Conservation (phyloP, 2,888 invertebrate genomes). For the Pharmacophagus antenor region DNA sequence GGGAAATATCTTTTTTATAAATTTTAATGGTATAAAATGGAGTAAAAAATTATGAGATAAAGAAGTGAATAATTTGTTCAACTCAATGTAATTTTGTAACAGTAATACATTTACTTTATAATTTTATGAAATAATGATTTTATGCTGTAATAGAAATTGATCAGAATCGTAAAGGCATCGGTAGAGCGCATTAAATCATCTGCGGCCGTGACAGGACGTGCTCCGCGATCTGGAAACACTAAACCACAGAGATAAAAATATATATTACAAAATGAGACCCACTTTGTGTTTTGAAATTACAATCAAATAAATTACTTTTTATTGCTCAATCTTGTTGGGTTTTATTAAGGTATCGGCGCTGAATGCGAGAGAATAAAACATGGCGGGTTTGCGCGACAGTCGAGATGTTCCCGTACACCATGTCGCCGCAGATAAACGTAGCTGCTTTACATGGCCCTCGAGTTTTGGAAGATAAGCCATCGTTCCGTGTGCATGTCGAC, state of each 20-base stretch:
- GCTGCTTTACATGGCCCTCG: constrained; percentile 67
- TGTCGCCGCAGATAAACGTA: constrained; percentile 58
- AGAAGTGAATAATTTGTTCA: not conserved
- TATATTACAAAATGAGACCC: constrained; percentile 79
- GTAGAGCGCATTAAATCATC: constrained; percentile 52
- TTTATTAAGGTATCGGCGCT: constrained; percentile 80
- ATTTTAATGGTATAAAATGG: no score
- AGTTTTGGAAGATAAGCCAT: constrained; percentile 69
- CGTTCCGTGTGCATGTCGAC: constrained; percentile 60
- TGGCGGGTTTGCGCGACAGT: constrained; percentile 74
- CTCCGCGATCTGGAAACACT: constrained; percentile 67
- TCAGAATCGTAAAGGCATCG: constrained; percentile 59
- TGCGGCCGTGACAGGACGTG: constrained; percentile 64
- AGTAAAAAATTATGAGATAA: not conserved
- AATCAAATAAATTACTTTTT: constrained; percentile 81
- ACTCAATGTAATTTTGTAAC: constrained; percentile 7
- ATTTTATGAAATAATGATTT: constrained; percentile 47
- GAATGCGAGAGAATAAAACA: constrained; percentile 75
- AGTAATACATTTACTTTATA: constrained; percentile 35
- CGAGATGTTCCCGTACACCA: constrained; percentile 62
- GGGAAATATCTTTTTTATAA: not conserved
- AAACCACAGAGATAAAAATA: constrained; percentile 80
- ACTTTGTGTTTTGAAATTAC: constrained; percentile 81
- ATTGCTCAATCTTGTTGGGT: constrained; percentile 81
- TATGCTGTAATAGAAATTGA: constrained; percentile 59